These are phyloP conservation scores for Thamnophis sirtalis DNA, from an alignment of 2,113 vertebrate genomes.

Conservation along the genomic window DNA sequence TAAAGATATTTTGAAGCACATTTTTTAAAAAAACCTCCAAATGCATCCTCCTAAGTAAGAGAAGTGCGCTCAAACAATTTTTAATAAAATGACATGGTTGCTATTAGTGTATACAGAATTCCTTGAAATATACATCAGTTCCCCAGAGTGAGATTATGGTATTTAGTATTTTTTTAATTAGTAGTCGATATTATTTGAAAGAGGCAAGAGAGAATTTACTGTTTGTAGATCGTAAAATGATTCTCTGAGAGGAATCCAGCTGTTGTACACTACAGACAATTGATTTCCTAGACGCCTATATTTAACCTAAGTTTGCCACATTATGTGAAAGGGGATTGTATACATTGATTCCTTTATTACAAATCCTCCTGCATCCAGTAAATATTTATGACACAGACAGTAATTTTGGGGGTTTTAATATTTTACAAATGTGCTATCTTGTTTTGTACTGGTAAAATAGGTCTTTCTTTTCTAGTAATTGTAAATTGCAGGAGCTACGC, in stretches of 20 bases:
- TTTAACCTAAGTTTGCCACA: constrained; percentile 96
- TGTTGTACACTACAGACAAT: constrained; percentile 81
- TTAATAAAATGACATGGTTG: constrained; percentile 44
- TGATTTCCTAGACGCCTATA: constrained; percentile 92
- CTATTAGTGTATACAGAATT: constrained; percentile 48
- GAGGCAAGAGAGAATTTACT: constrained; percentile 79
- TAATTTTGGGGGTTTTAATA: constrained; percentile 38
- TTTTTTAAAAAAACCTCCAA: constrained; percentile 26
- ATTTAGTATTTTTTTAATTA: constrained; percentile 47
- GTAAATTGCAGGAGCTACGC: neutral
- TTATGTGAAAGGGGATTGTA: constrained; percentile 88
- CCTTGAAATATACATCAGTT: constrained; percentile 47
- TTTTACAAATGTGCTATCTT: constrained; percentile 32
- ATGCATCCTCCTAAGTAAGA: constrained; percentile 34
- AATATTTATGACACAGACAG: constrained; percentile 66
- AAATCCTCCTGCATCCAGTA: constrained; percentile 81
- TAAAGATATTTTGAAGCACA: constrained; percentile 20
- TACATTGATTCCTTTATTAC: constrained; percentile 93
- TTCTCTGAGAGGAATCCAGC: constrained; percentile 73
- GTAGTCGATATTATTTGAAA: constrained; percentile 82
- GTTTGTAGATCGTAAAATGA: constrained; percentile 80
- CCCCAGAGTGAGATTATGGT: constrained; percentile 48
- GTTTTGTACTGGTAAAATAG: constrained; percentile 12
- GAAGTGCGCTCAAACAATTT: constrained; percentile 18
- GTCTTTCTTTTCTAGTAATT: neutral